phyloP scores from a whole-genome alignment of 1,140 invertebrate species.

The Aphelinus certus region DNA sequence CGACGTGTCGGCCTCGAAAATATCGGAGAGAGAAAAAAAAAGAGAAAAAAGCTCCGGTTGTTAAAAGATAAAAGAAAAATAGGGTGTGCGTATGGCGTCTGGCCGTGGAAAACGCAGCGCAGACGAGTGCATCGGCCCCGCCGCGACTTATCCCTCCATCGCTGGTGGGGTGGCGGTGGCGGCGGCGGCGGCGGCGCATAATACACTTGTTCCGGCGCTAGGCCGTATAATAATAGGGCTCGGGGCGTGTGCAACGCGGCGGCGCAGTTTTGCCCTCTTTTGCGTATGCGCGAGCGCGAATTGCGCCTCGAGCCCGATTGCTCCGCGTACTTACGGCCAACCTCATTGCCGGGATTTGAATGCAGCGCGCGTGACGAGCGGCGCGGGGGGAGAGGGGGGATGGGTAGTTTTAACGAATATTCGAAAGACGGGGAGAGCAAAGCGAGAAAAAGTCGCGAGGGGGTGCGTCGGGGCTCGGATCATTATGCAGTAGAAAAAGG shows the following conservation, averaged over 20 bases:
- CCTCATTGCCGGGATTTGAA: constrained; percentile 41
- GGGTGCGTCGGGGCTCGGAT: background rate
- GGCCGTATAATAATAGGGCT: background rate
- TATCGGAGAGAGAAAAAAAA: too few relatives aligned
- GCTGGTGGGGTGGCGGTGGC: background rate
- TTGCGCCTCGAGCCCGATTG: too few relatives aligned
- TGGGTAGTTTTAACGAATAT: constrained; percentile 37
- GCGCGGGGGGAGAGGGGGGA: background rate
- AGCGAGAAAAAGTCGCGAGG: background rate
- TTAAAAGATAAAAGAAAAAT: too few relatives aligned
- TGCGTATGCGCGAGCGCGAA: background rate
- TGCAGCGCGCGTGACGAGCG: constrained; percentile 34
- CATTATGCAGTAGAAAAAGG: constrained; percentile 40
- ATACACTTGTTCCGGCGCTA: constrained; percentile 1
- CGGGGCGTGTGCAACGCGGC: background rate
- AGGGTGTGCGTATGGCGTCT: background rate
- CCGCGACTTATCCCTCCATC: constrained; percentile 1
- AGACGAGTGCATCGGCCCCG: background rate
- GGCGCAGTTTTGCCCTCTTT: background rate
- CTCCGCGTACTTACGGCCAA: background rate
- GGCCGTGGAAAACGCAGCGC: background rate
- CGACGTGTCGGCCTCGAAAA: too few relatives aligned
- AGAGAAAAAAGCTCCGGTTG: too few relatives aligned
- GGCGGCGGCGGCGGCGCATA: background rate
- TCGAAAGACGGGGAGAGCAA: constrained; percentile 23